Evolutionary conservation across 2,888 invertebrate genomes (phyloP), one percentile per base, ranked within the genome.

Genomic region (Teinopalpus imperialis): DNA sequence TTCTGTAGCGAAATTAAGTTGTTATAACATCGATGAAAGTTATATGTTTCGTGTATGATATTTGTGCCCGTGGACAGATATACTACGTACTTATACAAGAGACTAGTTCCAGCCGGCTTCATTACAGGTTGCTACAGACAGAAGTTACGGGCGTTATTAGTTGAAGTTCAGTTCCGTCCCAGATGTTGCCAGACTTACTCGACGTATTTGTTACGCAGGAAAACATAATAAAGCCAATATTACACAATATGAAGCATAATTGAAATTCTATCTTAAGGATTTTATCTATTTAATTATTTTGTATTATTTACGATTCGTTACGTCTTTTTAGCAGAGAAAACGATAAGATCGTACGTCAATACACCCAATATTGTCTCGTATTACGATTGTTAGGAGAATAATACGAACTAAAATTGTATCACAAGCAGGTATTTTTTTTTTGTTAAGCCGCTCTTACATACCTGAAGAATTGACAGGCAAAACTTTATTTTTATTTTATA

Each of bases 271-370:
- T 57, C 46, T 53, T 80, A 72, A 70, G 75, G 74, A 75, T 71
- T 45, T 72, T 69, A 70, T 79, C 72, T 81, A 66, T 70, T 78
- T 81, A 82, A 81, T 81, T 79, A 80, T 68, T 66, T 64, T 76
- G 70, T 74, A 80, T 83, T 86, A 85, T 81, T 81, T 74, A 78
- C 82, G 79, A 76, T 78, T 81, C 77, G 77, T 71, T 86, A 77
- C 74, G 72, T 68, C 75, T 81, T 68, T 80, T 82, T 80, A 74
- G 72, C 70, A 55, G 60, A 64, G 53, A 63, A 70, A 57, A 66
- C 66, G 74, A 76, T 78, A 74, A 75, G 76, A 85, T 86, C 80
- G 65, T 69, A 72, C 81, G 76, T 75, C 81, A 74, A 82, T 81
- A 81, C 64, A 64, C 63, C 73, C 71, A 83, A 85, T 85, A 75